Conservation (phyloP, 2,888 invertebrate genomes). For the Stenodema calcarata region DNA sequence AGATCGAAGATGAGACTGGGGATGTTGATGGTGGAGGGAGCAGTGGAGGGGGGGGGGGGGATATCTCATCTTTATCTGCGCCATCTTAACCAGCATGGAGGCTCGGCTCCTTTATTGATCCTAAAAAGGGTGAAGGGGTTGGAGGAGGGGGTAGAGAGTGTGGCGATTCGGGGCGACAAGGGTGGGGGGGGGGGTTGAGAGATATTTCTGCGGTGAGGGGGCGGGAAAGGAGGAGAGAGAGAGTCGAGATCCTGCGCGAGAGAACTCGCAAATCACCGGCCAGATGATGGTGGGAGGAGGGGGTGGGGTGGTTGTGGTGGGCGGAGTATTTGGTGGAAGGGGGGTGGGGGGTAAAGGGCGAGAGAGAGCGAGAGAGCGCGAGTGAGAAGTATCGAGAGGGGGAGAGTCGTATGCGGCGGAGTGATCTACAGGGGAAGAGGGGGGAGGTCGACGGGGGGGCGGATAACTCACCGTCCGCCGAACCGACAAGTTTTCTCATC, state of each 20-base stretch:
- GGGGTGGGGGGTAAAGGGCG: too few species aligned
- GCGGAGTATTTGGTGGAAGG: too few species aligned
- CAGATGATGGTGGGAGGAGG: not conserved
- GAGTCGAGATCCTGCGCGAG: not conserved
- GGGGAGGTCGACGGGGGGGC: too few species aligned
- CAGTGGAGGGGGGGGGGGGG: not conserved
- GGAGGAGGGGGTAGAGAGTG: not conserved
- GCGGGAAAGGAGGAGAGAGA: not conserved
- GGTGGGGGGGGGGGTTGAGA: not conserved
- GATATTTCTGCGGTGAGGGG: too few species aligned
- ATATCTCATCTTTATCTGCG: not conserved
- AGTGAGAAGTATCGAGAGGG: too few species aligned
- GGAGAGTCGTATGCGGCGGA: too few species aligned
- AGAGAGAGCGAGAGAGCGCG: too few species aligned
- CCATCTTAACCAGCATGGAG: conserved; percentile 2
- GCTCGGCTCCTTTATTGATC: not conserved
- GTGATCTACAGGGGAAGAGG: too few species aligned
- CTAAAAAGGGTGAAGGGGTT: not conserved
- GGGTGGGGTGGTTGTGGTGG: too few species aligned
- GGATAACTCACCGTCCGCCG: too few species aligned
- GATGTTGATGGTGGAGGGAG: not conserved
- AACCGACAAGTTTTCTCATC: too few species aligned
- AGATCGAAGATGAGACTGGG: not conserved
- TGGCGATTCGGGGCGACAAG: not conserved
- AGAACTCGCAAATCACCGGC: not conserved